Evolutionary conservation across 2,888 invertebrate genomes (phyloP).

Genomic region (Epirrhoe alternata): DNA sequence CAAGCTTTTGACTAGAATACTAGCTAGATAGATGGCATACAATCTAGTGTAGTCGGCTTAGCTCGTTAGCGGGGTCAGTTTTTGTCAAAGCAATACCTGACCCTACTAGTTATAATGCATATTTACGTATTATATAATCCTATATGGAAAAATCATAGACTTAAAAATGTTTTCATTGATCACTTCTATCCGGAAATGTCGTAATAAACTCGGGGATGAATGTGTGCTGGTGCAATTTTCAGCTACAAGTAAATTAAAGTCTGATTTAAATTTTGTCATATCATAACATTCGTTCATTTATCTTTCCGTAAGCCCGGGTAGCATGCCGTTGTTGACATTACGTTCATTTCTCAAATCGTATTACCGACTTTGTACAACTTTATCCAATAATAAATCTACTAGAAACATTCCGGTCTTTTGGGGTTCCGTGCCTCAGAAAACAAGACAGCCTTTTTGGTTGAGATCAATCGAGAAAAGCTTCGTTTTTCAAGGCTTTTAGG

Average conservation of each 20-base stretch:
- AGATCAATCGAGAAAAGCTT: not conserved
- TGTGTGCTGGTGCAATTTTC: not conserved
- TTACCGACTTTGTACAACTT: constrained; percentile 68
- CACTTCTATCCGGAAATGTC: not conserved
- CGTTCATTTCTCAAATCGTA: constrained; percentile 79
- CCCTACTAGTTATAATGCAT: no score
- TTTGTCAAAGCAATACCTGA: no score
- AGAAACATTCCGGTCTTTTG: constrained; percentile 50
- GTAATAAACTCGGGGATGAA: not conserved
- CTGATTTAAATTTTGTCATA: constrained; percentile 54
- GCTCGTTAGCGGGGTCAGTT: no score
- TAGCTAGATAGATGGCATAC: not conserved
- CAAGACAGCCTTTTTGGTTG: not conserved
- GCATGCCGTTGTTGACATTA: constrained; percentile 73
- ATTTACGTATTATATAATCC: no score
- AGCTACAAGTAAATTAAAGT: constrained; percentile 16
- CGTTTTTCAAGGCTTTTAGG: not conserved
- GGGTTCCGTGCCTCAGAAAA: constrained; percentile 1
- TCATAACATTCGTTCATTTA: constrained; percentile 72
- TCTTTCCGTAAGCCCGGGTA: constrained; percentile 66
- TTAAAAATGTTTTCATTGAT: not conserved
- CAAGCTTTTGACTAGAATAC: not conserved
- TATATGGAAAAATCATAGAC: no score
- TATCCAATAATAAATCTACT: constrained; percentile 68
- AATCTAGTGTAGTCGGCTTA: no score